Evolutionary conservation across 2,113 vertebrate species (phyloP), one percentile per base, ranked within the genome.

Genomic region (Misgurnus mizolepis): DNA sequence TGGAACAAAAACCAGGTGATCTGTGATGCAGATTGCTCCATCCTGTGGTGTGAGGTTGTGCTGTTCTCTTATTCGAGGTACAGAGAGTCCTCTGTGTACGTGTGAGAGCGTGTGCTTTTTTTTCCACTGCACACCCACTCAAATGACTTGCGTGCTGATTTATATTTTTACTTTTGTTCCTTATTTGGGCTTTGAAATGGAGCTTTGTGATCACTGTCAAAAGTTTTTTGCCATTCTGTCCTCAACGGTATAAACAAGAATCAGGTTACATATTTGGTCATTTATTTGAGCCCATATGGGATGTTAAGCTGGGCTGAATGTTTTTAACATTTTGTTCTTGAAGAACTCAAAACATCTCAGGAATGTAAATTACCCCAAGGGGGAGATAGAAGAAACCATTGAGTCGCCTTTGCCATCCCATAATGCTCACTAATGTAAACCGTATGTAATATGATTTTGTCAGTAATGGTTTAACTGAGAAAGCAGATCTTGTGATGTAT

Each of bases 311-410:
- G 71, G 81, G 76, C 41, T 22, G 65, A 80, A 61, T 7, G 65
- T 90, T 88, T 90, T 58, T 86, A 86, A 87, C 62, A 78, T 88
- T 86, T 88, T 86, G 83, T 83, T 88, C 80, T 72, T 81, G 77
- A 86, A 83, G 87, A 86, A 88, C 86, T 85, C 18, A 12, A 90
- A 81, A 90, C 90, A 91, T 93, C 88, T 84, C 62, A 86, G 90
- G 90, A 93, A 93, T 93, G 90, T 91, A 90, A 91, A 93, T 90
- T 83, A 87, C 87, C 27, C 86, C 71, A 70, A 60, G 3, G 80
- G 81, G 82, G 74, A 82, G 79, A 84, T 76, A 82, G 79, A 85
- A 85, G 78, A 80, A 86, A 79, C 71, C 56, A 56, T 83, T 87
- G 67, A 76, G 70, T 70, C 50, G 0, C 78, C 65, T 22, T 67